phyloP scores from a whole-genome alignment of 2,797 vertebrate genomes.

The Semaprochilodus insignis region DNA sequence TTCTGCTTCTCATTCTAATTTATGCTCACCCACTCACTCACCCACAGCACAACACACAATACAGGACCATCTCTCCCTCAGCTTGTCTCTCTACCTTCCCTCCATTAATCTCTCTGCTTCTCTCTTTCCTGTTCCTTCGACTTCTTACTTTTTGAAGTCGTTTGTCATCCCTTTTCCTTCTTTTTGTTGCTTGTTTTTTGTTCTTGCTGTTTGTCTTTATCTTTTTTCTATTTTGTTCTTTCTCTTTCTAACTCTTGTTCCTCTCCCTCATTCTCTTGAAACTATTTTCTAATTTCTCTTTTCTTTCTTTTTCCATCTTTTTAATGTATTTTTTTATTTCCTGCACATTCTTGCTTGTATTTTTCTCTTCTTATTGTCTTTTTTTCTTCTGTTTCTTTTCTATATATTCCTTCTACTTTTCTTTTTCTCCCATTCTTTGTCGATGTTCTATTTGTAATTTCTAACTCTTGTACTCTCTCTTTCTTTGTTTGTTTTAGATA shows the following conservation, averaged over 20 bases:
- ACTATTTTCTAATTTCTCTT: background rate
- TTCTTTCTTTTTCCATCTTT: background rate
- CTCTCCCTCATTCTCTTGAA: background rate
- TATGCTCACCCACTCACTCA: constrained; percentile 28
- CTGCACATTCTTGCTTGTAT: background rate
- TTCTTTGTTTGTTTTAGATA: constrained; percentile 75
- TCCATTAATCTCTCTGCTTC: background rate
- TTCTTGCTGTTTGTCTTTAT: too few relatives aligned
- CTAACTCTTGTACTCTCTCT: background rate
- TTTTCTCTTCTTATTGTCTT: background rate
- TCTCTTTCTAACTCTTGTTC: background rate
- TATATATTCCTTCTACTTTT: background rate
- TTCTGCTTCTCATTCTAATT: constrained; percentile 20
- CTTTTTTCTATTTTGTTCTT: background rate
- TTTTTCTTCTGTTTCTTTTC: background rate
- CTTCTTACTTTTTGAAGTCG: background rate
- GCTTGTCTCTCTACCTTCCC: background rate
- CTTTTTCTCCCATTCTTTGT: background rate
- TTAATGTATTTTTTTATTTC: background rate
- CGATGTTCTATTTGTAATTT: background rate
- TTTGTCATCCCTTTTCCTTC: background rate
- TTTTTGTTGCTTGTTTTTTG: background rate
- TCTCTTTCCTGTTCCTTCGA: background rate
- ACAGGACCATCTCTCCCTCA: background rate
- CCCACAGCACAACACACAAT: constrained; percentile 7